A percentile compares a stretch with the other conserved stretches of the same genome.
These are phyloP conservation scores for Gila orcuttii DNA, from an alignment of 2,113 vertebrate genomes.

Conservation along the genomic window DNA sequence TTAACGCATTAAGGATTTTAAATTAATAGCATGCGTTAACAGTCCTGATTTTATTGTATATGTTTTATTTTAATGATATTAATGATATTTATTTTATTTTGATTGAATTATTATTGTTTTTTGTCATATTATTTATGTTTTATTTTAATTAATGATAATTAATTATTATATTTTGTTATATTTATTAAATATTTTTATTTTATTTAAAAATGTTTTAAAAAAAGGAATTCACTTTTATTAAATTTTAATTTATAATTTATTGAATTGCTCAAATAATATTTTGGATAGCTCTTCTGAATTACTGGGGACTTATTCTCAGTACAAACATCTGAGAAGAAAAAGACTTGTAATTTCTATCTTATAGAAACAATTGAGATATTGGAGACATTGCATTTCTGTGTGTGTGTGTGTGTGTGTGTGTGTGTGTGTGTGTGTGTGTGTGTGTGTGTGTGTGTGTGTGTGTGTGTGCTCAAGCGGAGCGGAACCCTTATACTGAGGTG, in stretches of 20 bases:
- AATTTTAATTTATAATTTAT: neutral
- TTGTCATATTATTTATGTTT: too few relatives aligned
- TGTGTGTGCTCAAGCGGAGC: slow-evolving; percentile 80
- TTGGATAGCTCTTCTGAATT: neutral
- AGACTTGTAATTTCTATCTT: neutral
- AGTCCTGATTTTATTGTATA: too few relatives aligned
- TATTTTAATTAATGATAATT: too few relatives aligned
- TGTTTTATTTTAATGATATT: too few relatives aligned
- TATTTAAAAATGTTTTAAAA: neutral
- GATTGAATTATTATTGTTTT: too few relatives aligned
- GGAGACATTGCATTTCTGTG: neutral
- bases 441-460: neutral
- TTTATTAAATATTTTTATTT: too few relatives aligned
- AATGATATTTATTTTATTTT: too few relatives aligned
- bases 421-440: neutral
- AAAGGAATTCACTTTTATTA: too few relatives aligned
- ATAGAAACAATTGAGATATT: neutral
- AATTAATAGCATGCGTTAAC: too few relatives aligned
- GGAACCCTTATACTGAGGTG: slow-evolving; percentile 95
- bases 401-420: neutral
- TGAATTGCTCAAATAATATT: neutral
- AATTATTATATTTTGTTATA: neutral
- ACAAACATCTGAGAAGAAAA: neutral
- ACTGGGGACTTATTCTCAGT: neutral
- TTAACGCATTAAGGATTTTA: too few relatives aligned